Percentiles rank a stretch among this genome's conserved stretches.
Conservation (phyloP, 1,140 invertebrate species). For the Bombus sylvicola region DNA sequence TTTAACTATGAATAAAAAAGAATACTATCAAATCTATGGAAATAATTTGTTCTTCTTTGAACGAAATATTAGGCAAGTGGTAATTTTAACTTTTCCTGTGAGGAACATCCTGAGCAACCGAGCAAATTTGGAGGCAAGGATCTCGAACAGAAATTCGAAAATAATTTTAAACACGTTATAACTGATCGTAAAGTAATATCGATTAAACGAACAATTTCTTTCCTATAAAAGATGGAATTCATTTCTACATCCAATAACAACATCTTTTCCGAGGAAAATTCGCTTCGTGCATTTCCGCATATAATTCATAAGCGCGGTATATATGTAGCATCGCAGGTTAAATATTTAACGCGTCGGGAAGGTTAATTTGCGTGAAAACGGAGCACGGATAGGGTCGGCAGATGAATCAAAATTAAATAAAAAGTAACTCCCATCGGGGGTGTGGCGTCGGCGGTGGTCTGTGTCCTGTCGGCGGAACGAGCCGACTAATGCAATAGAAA, state of each 20-base stretch:
- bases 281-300: not conserved
- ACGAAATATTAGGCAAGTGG: too few species aligned
- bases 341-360: not conserved
- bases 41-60: too few species aligned
- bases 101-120: too few species aligned
- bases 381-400: not conserved
- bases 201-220: too few species aligned
- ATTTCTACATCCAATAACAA: not conserved
- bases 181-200: too few species aligned
- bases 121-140: too few species aligned
- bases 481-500: constrained; percentile 29
- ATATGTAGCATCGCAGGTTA: not conserved
- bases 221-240: too few species aligned
- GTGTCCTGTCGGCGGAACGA: not conserved
- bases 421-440: constrained; percentile 1
- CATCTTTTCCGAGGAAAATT: not conserved
- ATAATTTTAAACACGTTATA: too few species aligned
- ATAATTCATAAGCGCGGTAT: not conserved
- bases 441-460: not conserved
- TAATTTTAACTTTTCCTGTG: too few species aligned
- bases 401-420: constrained; percentile 20
- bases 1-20: too few species aligned
- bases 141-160: too few species aligned
- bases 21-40: too few species aligned
- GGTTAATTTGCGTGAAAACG: constrained; percentile 12